phyloP scores from a whole-genome alignment of 2,888 invertebrate genomes.

The Abrostola tripartita region DNA sequence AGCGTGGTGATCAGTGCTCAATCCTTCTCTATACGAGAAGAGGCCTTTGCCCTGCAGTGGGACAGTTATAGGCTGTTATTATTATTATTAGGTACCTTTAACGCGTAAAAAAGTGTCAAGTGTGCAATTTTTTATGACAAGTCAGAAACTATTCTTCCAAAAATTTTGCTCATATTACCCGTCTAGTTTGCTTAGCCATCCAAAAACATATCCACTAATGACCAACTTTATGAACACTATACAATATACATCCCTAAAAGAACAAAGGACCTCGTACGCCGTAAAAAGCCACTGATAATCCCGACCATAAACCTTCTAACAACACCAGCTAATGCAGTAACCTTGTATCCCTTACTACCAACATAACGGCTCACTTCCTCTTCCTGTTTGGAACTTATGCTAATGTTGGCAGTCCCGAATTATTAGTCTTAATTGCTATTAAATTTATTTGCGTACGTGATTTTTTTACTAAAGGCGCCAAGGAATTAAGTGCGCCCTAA shows the following conservation, averaged over 20 bases:
- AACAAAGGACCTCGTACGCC: neutral
- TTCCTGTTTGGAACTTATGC: slow-evolving; percentile 50
- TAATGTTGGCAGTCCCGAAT: slow-evolving; percentile 55
- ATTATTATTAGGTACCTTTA: too few species aligned
- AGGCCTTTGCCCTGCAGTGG: too few species aligned
- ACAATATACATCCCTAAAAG: neutral
- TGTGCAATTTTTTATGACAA: too few species aligned
- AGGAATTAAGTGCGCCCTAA: neutral
- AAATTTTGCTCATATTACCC: too few species aligned
- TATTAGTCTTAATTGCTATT: slow-evolving; percentile 50
- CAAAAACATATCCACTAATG: neutral
- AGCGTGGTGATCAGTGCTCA: too few species aligned
- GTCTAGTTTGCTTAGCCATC: neutral
- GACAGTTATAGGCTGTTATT: too few species aligned
- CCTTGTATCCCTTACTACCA: slow-evolving; percentile 50
- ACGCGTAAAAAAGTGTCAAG: too few species aligned
- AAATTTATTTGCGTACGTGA: slow-evolving; percentile 49
- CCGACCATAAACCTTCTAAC: slow-evolving; percentile 19
- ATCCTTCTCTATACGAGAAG: too few species aligned
- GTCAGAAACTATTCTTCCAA: too few species aligned
- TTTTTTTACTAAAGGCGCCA: slow-evolving; percentile 3
- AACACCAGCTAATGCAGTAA: slow-evolving; percentile 54
- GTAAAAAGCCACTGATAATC: slow-evolving; percentile 26
- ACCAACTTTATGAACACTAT: neutral
- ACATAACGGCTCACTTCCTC: slow-evolving; percentile 55